These are phyloP conservation scores for Anhinga anhinga DNA, from an alignment of 2,113 vertebrate species.

Conservation along the genomic window DNA sequence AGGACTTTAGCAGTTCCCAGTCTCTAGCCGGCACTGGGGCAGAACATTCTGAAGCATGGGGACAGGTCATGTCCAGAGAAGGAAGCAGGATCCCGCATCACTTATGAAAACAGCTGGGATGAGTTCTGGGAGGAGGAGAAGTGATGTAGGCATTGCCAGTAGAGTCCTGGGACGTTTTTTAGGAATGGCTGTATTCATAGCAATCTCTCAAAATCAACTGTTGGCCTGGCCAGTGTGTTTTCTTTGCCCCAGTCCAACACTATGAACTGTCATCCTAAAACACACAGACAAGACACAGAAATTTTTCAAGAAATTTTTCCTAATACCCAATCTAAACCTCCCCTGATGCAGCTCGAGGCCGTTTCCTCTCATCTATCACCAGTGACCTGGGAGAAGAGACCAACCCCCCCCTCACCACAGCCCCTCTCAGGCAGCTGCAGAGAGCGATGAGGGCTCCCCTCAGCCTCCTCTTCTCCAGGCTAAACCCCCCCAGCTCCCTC, in stretches of 20 bases:
- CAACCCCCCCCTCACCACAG: no score
- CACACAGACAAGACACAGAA: neutral
- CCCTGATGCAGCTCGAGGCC: no score
- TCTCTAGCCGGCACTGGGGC: neutral
- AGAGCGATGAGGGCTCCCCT: no score
- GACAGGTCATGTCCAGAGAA: neutral
- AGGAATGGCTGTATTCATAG: neutral
- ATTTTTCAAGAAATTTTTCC: no score
- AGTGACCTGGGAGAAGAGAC: no score
- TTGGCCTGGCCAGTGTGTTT: neutral
- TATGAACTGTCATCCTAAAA: neutral
- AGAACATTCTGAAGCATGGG: neutral
- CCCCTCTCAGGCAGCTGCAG: no score
- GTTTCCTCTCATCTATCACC: no score
- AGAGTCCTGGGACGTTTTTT: neutral
- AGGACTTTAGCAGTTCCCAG: neutral
- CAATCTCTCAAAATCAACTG: neutral
- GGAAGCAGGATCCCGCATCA: neutral
- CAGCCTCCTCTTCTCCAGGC: no score
- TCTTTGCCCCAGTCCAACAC: neutral
- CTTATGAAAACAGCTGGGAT: neutral
- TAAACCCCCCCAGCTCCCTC: no score
- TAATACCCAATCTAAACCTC: no score
- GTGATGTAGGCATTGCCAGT: neutral
- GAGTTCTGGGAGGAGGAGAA: neutral